Evolutionary conservation across 1,140 invertebrate genomes (phyloP), one percentile per base, ranked within the genome.

Genomic region (Pissodes strobi): DNA sequence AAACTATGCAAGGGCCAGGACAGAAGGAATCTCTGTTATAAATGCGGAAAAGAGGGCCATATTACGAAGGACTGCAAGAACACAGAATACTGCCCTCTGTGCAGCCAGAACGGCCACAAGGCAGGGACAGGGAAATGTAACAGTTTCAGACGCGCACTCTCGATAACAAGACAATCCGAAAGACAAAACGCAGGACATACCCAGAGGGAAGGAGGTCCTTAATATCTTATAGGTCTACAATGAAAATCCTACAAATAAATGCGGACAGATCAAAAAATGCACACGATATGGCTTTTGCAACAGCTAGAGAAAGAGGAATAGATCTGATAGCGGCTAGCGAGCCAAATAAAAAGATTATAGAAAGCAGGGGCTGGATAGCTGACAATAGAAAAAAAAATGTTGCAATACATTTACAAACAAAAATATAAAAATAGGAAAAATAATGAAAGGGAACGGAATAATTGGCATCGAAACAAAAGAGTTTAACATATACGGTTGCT

Each of bases 11-110:
- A 21, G 8, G 59, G 43, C 9, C 23, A 18, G 0, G 59, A 67
- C 41, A 62, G 65, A 49, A n/a, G 12, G 2, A 49, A 30, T 1
- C n/a, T 15, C 12, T 67, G 65, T 22, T 63, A 30, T 18, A 56
- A 23, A 48, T 67, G 65, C 39, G 48, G 49, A 10, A n/a, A 46
- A 10, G 38, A 53, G 22, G 59, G 49, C 2, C 65, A 67, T 23
- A 21, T 12, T n/a, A 19, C 4, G 17, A 15, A 13, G 4, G 37
- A 53, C 2, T 67, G 65, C 34, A 48, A 18, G 12, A 39, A 30
- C 8, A n/a, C 8, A 5, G 53, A 48, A 39, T 22, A 34, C 15
- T 64, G 61, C 30, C 39, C 38, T 5, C 4, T 64, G 6, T 64
- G 61, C 23, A 2, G 22, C 6, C 13, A 8, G 18, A 12, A 43